These are phyloP conservation scores for Ormyrus labotus DNA, from an alignment of 2,888 invertebrate genomes.

Conservation along the genomic window DNA sequence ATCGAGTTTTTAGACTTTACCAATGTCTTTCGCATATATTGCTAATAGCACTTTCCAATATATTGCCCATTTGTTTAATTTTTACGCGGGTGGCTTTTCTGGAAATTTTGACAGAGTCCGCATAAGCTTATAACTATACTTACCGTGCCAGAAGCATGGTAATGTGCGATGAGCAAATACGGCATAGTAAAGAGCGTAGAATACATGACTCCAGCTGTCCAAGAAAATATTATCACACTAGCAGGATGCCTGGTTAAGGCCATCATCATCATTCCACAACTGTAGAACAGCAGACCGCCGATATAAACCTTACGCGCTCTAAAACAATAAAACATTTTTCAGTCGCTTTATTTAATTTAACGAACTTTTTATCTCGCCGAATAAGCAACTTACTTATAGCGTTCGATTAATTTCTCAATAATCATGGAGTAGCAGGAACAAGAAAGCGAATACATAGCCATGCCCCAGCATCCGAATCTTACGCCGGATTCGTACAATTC, in stretches of 20 bases:
- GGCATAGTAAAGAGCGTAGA: conserved; percentile 98
- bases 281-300: conserved; percentile 91
- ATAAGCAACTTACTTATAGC: conserved; percentile 75
- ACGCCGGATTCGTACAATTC: conserved; percentile 92
- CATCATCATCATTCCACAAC: conserved; percentile 92
- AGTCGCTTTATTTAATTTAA: not conserved
- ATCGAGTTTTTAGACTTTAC: too few species aligned
- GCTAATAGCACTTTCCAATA: too few species aligned
- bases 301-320: conserved; percentile 93
- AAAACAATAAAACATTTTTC: conserved; percentile 66
- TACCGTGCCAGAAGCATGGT: conserved; percentile 84
- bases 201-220: conserved; percentile 97
- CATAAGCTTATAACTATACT: conserved; percentile 15
- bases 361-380: not conserved
- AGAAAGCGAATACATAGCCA: conserved; percentile 96
- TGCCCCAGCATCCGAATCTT: conserved; percentile 96
- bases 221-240: conserved; percentile 91
- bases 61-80: too few species aligned
- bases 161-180: conserved; percentile 94
- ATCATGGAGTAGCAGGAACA: conserved; percentile 94
- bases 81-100: too few species aligned
- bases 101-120: too few species aligned
- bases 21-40: too few species aligned
- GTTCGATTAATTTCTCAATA: conserved; percentile 90
- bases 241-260: conserved; percentile 85